phyloP scores from a whole-genome alignment of 64 coral and sea anemone species.

The Montipora capricornis region DNA sequence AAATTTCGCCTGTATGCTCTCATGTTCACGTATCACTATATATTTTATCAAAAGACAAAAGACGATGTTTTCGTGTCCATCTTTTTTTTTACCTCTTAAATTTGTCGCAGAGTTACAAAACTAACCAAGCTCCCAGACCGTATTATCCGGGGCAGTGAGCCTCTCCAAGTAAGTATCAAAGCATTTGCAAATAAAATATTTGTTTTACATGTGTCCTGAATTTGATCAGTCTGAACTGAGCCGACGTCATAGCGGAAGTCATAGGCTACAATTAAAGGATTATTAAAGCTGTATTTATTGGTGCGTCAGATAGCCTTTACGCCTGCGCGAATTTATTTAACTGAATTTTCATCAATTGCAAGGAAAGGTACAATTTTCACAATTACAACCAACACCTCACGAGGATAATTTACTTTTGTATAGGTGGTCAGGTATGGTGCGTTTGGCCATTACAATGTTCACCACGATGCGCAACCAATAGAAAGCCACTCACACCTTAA shows the following conservation, averaged over 20 bases:
- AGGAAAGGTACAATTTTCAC: too few species aligned
- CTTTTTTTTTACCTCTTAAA: too few species aligned
- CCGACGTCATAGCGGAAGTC: too few species aligned
- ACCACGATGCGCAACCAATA: conserved; percentile 80
- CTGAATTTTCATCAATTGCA: too few species aligned
- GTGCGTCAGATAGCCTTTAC: too few species aligned
- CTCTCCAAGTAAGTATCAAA: conserved; percentile 63
- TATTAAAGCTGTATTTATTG: too few species aligned
- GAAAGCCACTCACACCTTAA: conserved; percentile 66
- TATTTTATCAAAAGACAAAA: too few species aligned
- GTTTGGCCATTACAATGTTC: conserved; percentile 88
- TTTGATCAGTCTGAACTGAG: too few species aligned
- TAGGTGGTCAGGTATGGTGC: conserved; percentile 87
- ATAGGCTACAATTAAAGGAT: too few species aligned
- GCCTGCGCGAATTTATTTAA: too few species aligned
- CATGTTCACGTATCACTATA: too few species aligned
- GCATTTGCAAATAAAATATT: background rate
- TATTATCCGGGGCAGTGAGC: conserved; percentile 84
- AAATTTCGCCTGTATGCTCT: too few species aligned
- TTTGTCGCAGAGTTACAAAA: conserved; percentile 59
- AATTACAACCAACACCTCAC: background rate
- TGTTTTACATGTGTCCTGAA: background rate
- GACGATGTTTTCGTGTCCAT: background rate
- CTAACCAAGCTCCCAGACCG: conserved; percentile 78
- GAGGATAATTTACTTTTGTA: background rate